Evolutionary conservation across 2,797 vertebrate genomes (phyloP).

Genomic region (Lepus townsendii): DNA sequence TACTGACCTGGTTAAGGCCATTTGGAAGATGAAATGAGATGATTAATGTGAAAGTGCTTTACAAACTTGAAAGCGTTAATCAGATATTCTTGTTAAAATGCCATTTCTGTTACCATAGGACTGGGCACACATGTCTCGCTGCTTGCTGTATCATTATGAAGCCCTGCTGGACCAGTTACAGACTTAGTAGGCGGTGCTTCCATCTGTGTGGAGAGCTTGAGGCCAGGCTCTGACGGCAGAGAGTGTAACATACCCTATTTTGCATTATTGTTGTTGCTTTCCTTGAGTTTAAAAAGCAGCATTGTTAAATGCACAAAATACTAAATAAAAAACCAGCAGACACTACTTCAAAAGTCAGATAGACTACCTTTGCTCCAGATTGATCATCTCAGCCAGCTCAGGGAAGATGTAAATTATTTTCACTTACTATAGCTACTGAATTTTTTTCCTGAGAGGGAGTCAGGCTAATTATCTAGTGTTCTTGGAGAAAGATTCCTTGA

Average conservation of each 20-base stretch:
- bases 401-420: not conserved
- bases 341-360: conserved; percentile 23
- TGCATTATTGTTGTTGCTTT: not conserved
- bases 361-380: not conserved
- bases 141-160: not conserved
- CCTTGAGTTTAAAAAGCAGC: conserved; percentile 34
- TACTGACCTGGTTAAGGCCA: not conserved
- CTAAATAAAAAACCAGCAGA: not conserved
- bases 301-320: conserved; percentile 20
- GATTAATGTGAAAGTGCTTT: not conserved
- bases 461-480: not conserved
- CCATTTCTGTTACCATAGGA: not conserved
- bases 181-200: not conserved
- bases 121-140: not conserved
- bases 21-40: not conserved
- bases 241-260: not conserved
- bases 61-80: not conserved
- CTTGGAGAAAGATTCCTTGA: not conserved
- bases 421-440: not conserved
- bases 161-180: not conserved
- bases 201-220: not conserved
- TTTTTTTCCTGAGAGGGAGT: not conserved
- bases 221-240: not conserved
- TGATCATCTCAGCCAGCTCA: not conserved
- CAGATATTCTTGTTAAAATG: conserved; percentile 27